Base-by-base conservation (phyloP, 1,140 invertebrate species). In the Diorhabda carinulata region DNA sequence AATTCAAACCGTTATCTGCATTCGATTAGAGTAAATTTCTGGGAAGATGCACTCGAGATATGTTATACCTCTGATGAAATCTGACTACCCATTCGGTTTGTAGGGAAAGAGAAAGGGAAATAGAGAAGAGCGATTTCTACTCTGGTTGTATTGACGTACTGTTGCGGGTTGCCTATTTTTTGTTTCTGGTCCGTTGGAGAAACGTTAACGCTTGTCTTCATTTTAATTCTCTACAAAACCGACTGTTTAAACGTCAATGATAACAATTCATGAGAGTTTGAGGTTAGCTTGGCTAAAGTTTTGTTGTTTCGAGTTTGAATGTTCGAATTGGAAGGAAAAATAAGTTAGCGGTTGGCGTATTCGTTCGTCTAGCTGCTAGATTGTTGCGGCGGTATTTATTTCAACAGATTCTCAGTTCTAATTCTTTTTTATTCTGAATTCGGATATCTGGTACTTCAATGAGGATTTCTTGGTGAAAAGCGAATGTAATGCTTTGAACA, bases 301-400 rank as follows among this genome's bases (percentile, higher is more conserved):
- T 52, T 52, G 47, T 52, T 52, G 47, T 52, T 52, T 52, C n/a
- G 47, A 52, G n/a, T 52, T 52, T n/a, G n/a, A n/a, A 52, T 52
- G 47, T 52, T 8, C 47, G 47, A n/a, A 52, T 52, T 52, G 6
- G 47, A 52, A 52, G 47, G 6, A 52, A n/a, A 52, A 52, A 52
- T 52, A 52, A n/a, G 47, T 52, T n/a, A n/a, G 47, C 4, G 47
- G n/a, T 3, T 52, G 47, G 47, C 2, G 47, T 8, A 25, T 25
- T 25, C 25, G 25, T 25, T 25, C 25, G 25, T 25, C 25, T 25
- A 52, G 47, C n/a, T 52, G 6, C 47, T 52, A 52, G 47, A 52
- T 52, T 52, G 47, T 52, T 52, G 47, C 47, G 47, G n/a, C 6
- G n/a, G 47, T 52, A 52, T 52, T 52, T 52, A 52, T 52, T 52